phyloP scores from a whole-genome alignment of 1,140 invertebrate genomes.

The Drosophila carrolli region DNA sequence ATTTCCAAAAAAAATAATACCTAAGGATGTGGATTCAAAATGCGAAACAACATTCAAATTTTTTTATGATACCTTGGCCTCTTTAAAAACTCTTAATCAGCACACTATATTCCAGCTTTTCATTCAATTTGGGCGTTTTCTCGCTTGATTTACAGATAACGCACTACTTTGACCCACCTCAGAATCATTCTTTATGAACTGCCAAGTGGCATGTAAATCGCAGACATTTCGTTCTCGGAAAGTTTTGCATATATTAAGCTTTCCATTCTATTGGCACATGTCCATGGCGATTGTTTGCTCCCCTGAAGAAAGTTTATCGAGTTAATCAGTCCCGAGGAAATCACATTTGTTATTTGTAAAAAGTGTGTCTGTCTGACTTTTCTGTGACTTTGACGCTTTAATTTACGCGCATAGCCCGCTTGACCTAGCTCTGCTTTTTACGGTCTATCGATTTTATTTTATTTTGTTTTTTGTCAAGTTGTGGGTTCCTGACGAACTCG shows the following conservation, averaged over 20 bases:
- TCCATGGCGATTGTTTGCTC: conserved; percentile 6
- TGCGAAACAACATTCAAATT: no score
- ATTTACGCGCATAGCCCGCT: conserved; percentile 33
- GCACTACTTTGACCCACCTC: not conserved
- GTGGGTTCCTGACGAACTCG: conserved; percentile 11
- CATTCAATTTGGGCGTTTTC: conserved; percentile 4
- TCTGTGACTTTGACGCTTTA: conserved; percentile 68
- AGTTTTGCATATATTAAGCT: conserved; percentile 28
- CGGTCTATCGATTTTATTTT: conserved; percentile 34
- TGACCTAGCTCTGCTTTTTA: conserved; percentile 15
- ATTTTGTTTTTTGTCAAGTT: conserved; percentile 53
- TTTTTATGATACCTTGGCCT: not conserved
- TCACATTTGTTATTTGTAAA: conserved; percentile 66
- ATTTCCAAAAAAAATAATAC: no score
- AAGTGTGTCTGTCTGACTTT: conserved; percentile 64
- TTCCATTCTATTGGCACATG: conserved; percentile 20
- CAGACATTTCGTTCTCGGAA: conserved; percentile 12
- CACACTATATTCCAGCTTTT: conserved; percentile 6
- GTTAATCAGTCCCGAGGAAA: conserved; percentile 2
- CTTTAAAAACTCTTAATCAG: conserved; percentile 11
- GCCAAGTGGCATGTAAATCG: conserved; percentile 64
- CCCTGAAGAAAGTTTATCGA: conserved; percentile 27
- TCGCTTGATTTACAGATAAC: no score
- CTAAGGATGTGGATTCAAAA: no score
- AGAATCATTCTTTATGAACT: conserved; percentile 38